phyloP scores from a whole-genome alignment of 2,888 invertebrate genomes.

The Papilio demoleus region DNA sequence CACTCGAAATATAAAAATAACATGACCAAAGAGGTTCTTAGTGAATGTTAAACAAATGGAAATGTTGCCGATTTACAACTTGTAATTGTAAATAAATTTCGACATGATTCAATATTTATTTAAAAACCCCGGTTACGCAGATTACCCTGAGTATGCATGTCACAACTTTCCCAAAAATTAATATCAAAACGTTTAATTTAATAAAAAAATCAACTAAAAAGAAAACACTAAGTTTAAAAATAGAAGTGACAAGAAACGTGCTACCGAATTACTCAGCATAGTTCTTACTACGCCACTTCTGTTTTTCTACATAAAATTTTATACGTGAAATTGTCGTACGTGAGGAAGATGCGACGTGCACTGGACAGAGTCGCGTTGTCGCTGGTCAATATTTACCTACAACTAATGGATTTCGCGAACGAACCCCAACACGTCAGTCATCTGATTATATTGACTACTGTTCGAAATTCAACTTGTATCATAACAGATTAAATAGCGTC shows the following conservation, averaged over 20 bases:
- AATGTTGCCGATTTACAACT: constrained; percentile 32
- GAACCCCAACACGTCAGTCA: constrained; percentile 42
- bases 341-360: constrained; percentile 21
- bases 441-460: constrained; percentile 34
- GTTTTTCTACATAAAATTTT: constrained; percentile 39
- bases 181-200: too few relatives aligned
- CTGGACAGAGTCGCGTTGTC: constrained; percentile 22
- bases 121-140: not conserved
- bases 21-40: constrained; percentile 14
- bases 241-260: too few relatives aligned
- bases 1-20: constrained; percentile 23
- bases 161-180: too few relatives aligned
- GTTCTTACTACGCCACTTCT: constrained; percentile 40
- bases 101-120: constrained; percentile 13
- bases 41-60: constrained; percentile 23
- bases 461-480: constrained; percentile 5
- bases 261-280: constrained; percentile 33
- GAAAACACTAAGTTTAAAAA: too few relatives aligned
- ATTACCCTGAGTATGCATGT: too few relatives aligned
- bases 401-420: constrained; percentile 65
- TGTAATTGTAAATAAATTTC: constrained; percentile 5
- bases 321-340: constrained; percentile 40
- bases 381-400: constrained; percentile 60
- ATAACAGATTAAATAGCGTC: not conserved
- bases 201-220: too few relatives aligned